Percentiles rank a stretch among this genome's conserved stretches.
phyloP scores from a whole-genome alignment of 2,797 vertebrate species.

The Phalanger gymnotis region DNA sequence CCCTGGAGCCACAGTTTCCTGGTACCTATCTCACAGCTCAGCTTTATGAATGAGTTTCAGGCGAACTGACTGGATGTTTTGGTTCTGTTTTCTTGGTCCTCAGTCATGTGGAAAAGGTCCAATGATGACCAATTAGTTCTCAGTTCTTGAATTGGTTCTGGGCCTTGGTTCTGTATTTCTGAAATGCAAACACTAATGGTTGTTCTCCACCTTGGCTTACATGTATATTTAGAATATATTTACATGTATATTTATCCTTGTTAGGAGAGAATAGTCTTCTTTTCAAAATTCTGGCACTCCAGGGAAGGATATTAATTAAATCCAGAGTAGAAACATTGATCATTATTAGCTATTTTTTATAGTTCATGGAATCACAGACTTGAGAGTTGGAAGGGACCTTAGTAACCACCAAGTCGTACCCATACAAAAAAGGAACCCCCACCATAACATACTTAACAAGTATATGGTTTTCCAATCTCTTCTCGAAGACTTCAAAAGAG shows the following conservation, averaged over 20 bases:
- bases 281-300: not conserved
- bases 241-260: not conserved
- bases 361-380: constrained; percentile 16
- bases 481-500: not conserved
- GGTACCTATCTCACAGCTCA: constrained; percentile 8
- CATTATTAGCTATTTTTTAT: constrained; percentile 29
- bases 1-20: not conserved
- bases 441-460: not conserved
- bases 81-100: not conserved
- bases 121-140: not conserved
- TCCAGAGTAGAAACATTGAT: not conserved
- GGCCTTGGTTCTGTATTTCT: constrained; percentile 3
- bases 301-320: constrained; percentile 3
- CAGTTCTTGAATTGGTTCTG: not conserved
- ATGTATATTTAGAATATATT: not conserved
- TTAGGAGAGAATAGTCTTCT: not conserved
- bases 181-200: not conserved
- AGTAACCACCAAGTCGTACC: not conserved
- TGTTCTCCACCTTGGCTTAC: not conserved
- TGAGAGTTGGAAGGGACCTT: not conserved
- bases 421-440: not conserved
- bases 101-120: not conserved
- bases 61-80: constrained; percentile 25
- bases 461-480: not conserved
- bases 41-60: constrained; percentile 19